These are phyloP conservation scores for Mus caroli DNA, from an alignment of 2,797 vertebrate genomes.

Conservation along the genomic window DNA sequence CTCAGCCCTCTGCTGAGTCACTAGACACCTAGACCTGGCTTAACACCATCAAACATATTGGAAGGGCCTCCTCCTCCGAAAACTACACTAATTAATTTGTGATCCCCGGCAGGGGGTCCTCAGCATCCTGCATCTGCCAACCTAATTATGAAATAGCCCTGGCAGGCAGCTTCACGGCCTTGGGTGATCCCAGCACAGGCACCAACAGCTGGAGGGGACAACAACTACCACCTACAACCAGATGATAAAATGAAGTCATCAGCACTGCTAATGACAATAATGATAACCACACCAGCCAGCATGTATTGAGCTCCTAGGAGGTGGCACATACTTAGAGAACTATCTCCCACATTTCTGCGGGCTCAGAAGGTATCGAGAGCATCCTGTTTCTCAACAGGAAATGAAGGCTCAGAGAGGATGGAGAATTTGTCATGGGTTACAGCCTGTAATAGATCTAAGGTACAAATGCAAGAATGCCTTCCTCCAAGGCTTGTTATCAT, in stretches of 20 bases:
- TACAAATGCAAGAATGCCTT: neutral
- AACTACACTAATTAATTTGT: constrained; percentile 83
- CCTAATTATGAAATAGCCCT: constrained; percentile 87
- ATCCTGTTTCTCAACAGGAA: constrained; percentile 30
- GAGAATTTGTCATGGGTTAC: neutral
- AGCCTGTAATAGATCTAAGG: neutral
- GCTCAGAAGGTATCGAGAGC: neutral
- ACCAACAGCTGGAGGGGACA: constrained; percentile 83
- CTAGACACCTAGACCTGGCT: neutral
- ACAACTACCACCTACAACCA: constrained; percentile 79
- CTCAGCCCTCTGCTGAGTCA: neutral
- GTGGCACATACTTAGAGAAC: neutral
- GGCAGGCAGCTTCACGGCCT: constrained; percentile 76
- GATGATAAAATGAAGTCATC: constrained; percentile 7
- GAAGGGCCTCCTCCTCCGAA: neutral
- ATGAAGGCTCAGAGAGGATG: constrained; percentile 22
- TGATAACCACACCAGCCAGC: neutral
- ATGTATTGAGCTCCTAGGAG: neutral
- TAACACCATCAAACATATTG: neutral
- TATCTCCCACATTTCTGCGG: neutral
- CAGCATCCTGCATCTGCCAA: constrained; percentile 83
- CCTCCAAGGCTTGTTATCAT: neutral
- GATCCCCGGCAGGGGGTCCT: constrained; percentile 85
- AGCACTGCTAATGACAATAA: neutral
- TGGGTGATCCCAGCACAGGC: constrained; percentile 81